Conservation (phyloP, 2,888 invertebrate genomes). For the Oligia fasciuncula region DNA sequence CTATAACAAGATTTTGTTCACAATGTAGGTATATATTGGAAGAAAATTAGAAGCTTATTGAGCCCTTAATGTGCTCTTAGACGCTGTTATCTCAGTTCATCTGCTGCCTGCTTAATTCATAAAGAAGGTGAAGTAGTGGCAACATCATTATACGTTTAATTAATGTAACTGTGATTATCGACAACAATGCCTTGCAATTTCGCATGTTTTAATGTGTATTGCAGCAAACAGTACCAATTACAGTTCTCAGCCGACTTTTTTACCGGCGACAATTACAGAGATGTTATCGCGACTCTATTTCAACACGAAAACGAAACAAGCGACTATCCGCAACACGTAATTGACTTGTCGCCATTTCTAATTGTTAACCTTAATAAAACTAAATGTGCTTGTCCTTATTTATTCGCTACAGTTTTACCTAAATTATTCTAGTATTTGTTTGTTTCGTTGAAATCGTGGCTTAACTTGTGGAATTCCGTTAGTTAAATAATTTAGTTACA, state of each 20-base stretch:
- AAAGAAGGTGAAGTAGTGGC: conserved; percentile 4
- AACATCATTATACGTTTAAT: conserved; percentile 7
- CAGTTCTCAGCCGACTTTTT: conserved; percentile 45
- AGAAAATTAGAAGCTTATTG: conserved; percentile 47
- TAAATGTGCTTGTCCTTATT: conserved; percentile 7
- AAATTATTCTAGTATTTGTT: conserved; percentile 3
- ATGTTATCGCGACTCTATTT: conserved; percentile 62
- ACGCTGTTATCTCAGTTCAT: conserved; percentile 32
- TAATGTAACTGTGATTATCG: conserved; percentile 13
- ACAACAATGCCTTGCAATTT: conserved; percentile 38
- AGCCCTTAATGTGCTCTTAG: conserved; percentile 24
- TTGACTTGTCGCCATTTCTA: conserved; percentile 68
- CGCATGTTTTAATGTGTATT: conserved; percentile 37
- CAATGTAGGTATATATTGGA: conserved; percentile 29
- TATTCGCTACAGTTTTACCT: conserved; percentile 14
- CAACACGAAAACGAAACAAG: conserved; percentile 59
- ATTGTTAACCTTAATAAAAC: conserved; percentile 63
- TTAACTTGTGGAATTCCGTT: neutral
- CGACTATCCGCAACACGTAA: conserved; percentile 64
- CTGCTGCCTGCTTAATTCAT: conserved; percentile 31
- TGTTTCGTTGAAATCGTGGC: neutral
- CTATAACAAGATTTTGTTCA: conserved; percentile 42
- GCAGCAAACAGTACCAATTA: conserved; percentile 53
- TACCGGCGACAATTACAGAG: conserved; percentile 47
- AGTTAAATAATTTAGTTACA: neutral